Evolutionary conservation across 2,797 vertebrate genomes (phyloP), one percentile per base, ranked within the genome.

Genomic region (Phataginus tricuspis): DNA sequence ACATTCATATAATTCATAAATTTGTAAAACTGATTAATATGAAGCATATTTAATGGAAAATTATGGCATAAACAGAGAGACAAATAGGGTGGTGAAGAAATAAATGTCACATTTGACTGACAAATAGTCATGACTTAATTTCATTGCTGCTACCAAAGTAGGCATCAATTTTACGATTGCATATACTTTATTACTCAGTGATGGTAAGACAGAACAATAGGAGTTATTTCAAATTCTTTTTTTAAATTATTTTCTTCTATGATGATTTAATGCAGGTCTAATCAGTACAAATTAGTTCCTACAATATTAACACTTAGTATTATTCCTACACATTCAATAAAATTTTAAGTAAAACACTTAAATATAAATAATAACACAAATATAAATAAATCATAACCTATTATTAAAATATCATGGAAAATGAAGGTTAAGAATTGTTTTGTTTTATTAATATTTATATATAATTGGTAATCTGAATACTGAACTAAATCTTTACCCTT

Each of bases 371-470:
- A 87, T 64, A 23, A 83, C 51, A 80, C 21, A 42, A 42, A 42
- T 42, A 42, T 42, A 42, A 42, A 42, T 42, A 42, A 42, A 42
- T 97, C 64, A 77, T 90, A 97, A 92, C 64, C 34, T 91, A 61
- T 34, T 34, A 92, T 97, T 97, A 95, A 87, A 75, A 95, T 95
- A 97, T 77, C 78, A 64, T 64, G 75, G 45, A 92, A 92, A 49
- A 92, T 29, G 82, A 0, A 87, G 49, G 6, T 29, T 94, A 42
- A 57, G 61, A 80, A 96, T 72, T 23, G 91, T 69, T 31, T 66
- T 61, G 16, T 91, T 93, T 98, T 97, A 94, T 96, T 63, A 37
- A 59, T 49, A 69, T 39, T 79, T 69, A 51, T 29, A 4, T 12
- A 29, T 55, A 71, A 0, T 71, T 82, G 69, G 3, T 21, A 77